Conservation (phyloP, 2,113 vertebrate species). For the Rhynchomys soricoides region DNA sequence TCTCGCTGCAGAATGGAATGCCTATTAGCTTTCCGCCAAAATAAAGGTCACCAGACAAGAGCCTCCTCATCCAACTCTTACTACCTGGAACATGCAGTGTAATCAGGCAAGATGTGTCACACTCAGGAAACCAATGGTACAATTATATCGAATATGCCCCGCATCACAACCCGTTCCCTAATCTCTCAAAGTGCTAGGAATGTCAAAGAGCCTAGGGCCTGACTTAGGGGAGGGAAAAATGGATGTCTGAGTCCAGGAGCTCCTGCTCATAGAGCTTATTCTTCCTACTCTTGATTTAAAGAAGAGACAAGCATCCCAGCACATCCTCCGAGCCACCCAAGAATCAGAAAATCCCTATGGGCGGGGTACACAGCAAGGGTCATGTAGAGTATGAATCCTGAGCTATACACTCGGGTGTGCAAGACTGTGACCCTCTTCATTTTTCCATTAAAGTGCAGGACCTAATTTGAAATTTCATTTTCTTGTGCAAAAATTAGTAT, state of each 20-base stretch:
- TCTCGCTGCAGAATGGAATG: constrained; percentile 65
- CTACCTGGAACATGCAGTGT: constrained; percentile 74
- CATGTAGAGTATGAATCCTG: fast-evolving
- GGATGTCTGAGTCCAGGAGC: not conserved
- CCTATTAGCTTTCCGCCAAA: constrained; percentile 83
- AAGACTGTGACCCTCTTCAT: not conserved
- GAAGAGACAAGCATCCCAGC: not conserved
- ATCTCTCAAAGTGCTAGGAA: not conserved
- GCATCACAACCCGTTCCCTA: not conserved
- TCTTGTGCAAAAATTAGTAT: not conserved
- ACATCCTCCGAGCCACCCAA: not conserved
- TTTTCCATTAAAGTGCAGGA: not conserved
- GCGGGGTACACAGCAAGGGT: not conserved
- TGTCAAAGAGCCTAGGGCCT: not conserved
- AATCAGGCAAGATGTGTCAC: constrained; percentile 78
- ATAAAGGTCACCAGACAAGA: constrained; percentile 84
- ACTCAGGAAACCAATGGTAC: constrained; percentile 70
- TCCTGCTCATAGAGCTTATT: not conserved
- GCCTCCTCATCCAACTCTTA: constrained; percentile 63
- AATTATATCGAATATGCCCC: constrained; percentile 39
- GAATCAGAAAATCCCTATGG: not conserved
- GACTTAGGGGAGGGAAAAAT: not conserved
- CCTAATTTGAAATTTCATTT: not conserved
- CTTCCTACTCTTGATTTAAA: not conserved
- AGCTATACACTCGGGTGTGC: not conserved